A percentile compares a stretch with the other conserved stretches of the same genome.
Evolutionary conservation across 2,888 invertebrate species (phyloP).

Genomic region (Polydrusus cervinus): DNA sequence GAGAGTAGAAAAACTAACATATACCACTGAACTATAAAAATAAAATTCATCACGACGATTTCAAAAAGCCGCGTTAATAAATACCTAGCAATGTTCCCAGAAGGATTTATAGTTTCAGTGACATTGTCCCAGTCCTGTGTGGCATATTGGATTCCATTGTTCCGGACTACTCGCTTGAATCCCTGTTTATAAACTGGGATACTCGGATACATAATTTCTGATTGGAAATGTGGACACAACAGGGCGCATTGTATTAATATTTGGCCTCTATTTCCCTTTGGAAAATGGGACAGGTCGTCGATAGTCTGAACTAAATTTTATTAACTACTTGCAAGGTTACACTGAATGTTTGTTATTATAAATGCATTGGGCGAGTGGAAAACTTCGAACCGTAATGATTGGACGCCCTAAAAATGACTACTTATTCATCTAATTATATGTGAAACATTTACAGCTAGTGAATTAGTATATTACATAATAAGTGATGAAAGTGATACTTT

Average conservation of each 20-base stretch:
- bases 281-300: constrained; percentile 10
- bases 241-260: constrained; percentile 8
- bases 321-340: background rate
- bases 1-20: too few relatives aligned
- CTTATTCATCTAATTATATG: too few relatives aligned
- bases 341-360: too few relatives aligned
- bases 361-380: too few relatives aligned
- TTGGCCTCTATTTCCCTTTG: constrained; percentile 7
- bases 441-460: too few relatives aligned
- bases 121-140: constrained; percentile 6
- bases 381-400: too few relatives aligned
- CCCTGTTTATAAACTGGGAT: constrained; percentile 32
- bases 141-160: constrained; percentile 32
- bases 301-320: background rate
- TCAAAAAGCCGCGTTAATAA: background rate
- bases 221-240: constrained; percentile 35
- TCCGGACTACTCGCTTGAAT: constrained; percentile 26
- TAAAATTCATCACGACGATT: background rate
- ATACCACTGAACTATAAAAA: too few relatives aligned
- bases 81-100: background rate
- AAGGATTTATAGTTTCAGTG: constrained; percentile 14
- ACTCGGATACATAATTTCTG: constrained; percentile 35
- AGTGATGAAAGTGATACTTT: too few relatives aligned
- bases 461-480: too few relatives aligned
- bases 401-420: too few relatives aligned